Evolutionary conservation across 2,113 vertebrate genomes (phyloP), one percentile per base, ranked within the genome.

Genomic region (Fulica atra): DNA sequence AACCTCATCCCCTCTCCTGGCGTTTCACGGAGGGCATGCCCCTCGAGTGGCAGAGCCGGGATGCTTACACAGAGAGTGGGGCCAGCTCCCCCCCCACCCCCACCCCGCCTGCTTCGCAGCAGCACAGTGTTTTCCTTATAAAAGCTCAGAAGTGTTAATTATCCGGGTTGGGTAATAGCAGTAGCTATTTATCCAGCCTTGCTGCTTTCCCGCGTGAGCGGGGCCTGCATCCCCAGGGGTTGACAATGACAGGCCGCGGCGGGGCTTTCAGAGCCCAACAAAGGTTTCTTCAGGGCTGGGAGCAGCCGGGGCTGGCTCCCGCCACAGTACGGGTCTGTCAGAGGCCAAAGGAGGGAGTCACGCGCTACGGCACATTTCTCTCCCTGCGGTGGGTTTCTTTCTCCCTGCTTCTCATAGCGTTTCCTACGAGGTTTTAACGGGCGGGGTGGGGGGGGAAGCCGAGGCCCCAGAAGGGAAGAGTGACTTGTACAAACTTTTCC

Each of bases 241-340:
- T 96, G 94, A 96, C 96, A 89, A 94, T 91, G 95, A 76, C 91
- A 94, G 95, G 76, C 81, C 29, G 65, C 97, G 95, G 96, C 71
- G 38, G 93, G 90, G 19, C 96, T 97, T 96, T 93, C 93, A 69
- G 94, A 86, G 97, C 95, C 80, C 97, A 94, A 95, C 97, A 97
- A 95, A 96, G 97, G 92, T 96, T 86, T 94, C 97, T 96, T 96
- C 97, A 54, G 93, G 95, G 97, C 96, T 93, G 94, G 40, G 29
- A 96, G 97, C 69, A 19, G 72, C 86, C 70, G 29, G 87, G 86
- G 97, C 96, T 96, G 97, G 95, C 96, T 95, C 89, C 91, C 11
- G 44, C 92, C 96, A 50, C 54, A 87, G 92, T 53, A 80, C 92
- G 73, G 96, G 21, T 54, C 6, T 77, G 59, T 91, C 71, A 50